A percentile compares a stretch with the other conserved stretches of the same genome.
Evolutionary conservation across 2,113 vertebrate genomes (phyloP).

Genomic region (Dipodomys merriami): DNA sequence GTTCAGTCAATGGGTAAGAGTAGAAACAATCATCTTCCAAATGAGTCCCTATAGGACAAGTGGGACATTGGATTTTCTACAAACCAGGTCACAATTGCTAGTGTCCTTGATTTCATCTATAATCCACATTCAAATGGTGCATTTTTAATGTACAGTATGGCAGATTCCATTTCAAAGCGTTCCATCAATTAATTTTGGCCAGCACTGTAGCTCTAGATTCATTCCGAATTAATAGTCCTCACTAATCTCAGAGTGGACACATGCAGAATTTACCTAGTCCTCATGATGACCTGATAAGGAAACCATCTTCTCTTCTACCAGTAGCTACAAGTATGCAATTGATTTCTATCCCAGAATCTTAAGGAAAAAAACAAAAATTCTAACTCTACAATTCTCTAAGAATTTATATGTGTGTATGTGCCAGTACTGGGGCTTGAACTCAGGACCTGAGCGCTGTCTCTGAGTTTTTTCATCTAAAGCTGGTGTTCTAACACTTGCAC

Average conservation of each 20-base stretch:
- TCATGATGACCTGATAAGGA: not conserved
- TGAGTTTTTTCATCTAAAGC: too few relatives aligned
- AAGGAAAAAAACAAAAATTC: slow-evolving; percentile 27
- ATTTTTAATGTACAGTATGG: slow-evolving; percentile 6
- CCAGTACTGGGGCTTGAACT: too few relatives aligned
- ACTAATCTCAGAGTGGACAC: not conserved
- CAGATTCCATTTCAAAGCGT: slow-evolving; percentile 17
- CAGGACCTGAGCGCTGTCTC: too few relatives aligned
- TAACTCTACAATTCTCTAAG: not conserved
- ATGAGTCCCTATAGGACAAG: not conserved
- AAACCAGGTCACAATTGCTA: slow-evolving; percentile 19
- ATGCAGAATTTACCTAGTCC: not conserved
- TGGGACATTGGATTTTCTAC: not conserved
- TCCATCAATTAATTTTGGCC: not conserved
- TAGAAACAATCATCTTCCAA: not conserved
- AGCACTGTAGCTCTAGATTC: not conserved
- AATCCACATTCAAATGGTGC: not conserved
- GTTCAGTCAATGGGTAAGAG: not conserved
- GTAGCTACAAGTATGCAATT: not conserved
- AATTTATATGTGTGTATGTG: too few relatives aligned
- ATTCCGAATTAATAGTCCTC: not conserved
- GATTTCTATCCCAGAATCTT: slow-evolving; percentile 24
- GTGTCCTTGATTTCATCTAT: not conserved
- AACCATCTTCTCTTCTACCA: slow-evolving; percentile 8
- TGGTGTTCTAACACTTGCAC: too few relatives aligned